Evolutionary conservation across 2,888 invertebrate species (phyloP), one percentile per base, ranked within the genome.

Genomic region (Papilio protenor): DNA sequence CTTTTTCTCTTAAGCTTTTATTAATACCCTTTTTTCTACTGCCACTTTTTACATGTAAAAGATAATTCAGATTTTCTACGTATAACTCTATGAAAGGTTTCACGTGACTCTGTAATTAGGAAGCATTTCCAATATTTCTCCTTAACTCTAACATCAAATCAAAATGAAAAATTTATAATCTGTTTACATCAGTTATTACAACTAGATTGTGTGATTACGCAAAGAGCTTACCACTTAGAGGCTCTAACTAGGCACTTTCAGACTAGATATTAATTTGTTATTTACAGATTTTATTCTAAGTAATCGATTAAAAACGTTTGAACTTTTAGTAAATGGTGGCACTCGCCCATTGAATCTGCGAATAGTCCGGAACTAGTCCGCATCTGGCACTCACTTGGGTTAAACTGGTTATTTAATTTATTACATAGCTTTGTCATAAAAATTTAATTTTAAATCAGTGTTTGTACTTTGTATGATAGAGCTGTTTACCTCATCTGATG

Each of bases 1-100:
- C 94, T 94, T 94, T 88, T 91, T 89, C 91, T 88, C 88, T 87
- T 92, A 90, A 88, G 93, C 93, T 92, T 93, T 89, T 89, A 78
- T 49, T 78, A 71, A 64, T 78, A 75, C 55, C 61, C 88, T 88
- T 86, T 91, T 92, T 92, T 92, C 90, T 92, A 93, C 89, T 85
- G 88, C 84, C 87, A 88, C 87, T 86, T 90, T 89, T 76, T 89
- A 79, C 78, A 78, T 76, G 52, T 79, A 69, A 8, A 89, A 86
- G 89, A 86, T 90, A 84, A 69, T 83, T 86, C 87, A 89, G 88
- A 89, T 90, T 91, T 89, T 88, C 87, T 90, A 90, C 85, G 86
- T 85, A 69, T 21, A 45, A 45, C 66, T 66, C 79, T 78, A 71
- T 77, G 71, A 57, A 75, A 75, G 45, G 47, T 21, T 75, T 72